A percentile compares a stretch with the other conserved stretches of the same genome.
phyloP scores from a whole-genome alignment of 1,140 invertebrate genomes.

The Gyrodactylus bullatarudis region DNA sequence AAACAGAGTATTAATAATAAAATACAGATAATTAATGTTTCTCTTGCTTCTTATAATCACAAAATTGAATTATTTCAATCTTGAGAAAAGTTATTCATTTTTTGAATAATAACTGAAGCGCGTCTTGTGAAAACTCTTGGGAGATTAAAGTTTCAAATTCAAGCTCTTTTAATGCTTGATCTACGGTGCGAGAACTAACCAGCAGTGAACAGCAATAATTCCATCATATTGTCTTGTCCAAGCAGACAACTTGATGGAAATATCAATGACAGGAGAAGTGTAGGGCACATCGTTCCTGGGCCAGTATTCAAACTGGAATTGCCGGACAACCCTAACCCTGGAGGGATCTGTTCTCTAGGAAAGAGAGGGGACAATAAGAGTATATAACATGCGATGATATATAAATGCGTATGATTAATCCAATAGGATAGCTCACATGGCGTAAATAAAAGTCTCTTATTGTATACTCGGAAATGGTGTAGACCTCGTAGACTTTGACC shows the following conservation, averaged over 20 bases:
- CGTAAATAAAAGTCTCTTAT: neutral
- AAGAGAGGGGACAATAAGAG: neutral
- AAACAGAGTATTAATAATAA: neutral
- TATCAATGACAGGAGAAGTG: constrained; percentile 13
- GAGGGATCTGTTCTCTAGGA: neutral
- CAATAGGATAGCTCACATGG: neutral
- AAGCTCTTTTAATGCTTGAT: no score
- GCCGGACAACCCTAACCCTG: constrained; percentile 11
- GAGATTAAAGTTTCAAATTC: no score
- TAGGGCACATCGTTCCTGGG: constrained; percentile 14
- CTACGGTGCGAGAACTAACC: no score
- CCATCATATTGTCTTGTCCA: constrained; percentile 11
- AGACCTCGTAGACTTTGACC: neutral
- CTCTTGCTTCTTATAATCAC: no score
- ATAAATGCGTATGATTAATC: no score
- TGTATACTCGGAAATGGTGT: neutral
- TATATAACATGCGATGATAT: no score
- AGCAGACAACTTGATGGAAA: constrained; percentile 11
- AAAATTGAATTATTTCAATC: no score
- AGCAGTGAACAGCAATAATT: constrained; percentile 13
- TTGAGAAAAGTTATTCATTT: no score
- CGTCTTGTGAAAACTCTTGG: no score
- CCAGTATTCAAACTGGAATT: constrained; percentile 16
- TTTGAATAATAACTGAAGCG: no score
- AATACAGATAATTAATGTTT: no score